Base-by-base conservation (phyloP, 2,888 invertebrate genomes). In the Tenthredo mesomela region DNA sequence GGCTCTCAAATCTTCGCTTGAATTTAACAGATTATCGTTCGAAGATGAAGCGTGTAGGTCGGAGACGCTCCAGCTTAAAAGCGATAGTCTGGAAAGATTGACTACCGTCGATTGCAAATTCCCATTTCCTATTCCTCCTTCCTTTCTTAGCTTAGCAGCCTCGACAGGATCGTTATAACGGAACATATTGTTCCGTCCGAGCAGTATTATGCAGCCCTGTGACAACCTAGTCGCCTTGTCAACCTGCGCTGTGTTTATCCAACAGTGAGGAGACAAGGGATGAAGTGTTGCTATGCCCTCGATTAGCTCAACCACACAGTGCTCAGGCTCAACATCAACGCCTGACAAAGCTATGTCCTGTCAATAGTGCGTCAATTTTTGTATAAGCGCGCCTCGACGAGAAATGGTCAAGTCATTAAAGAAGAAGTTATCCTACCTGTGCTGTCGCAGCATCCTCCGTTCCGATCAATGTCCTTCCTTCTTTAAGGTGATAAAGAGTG, bases 151-250 rank as follows among this genome's bases (percentile, higher is more conserved):
- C 92, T 97, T 97, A 58, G 97, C 98, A 1, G 97, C 98, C 92
- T 98, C 98, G 0, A 96, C 97, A 15, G 98, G 98, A 94, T 98
- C 97, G 94, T 98, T 98, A 93, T 97, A 98, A 65, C 98, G 96
- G 93, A 97, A 97, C 95, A 97, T 97, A 92, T 96, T 97, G 75
- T 96, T 97, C 85, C 96, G 95, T 0, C 97, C 97, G 86, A 97
- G 94, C 5, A 97, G 93, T 9, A 97, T 95, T 86, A 97, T 96
- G 92, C 97, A 97, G 54, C 97, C 96, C 93, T 97, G 97, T 84
- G 96, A 97, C 71, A 98, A 95, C 89, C 96, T 95, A 82, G 96
- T 96, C 0, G 97, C 97, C 87, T 95, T 95, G 92, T 97, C 97
- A 77, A 97, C 95, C 87, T 96, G 95, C 88, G 96, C 96, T 18